Evolutionary conservation across 2,888 invertebrate species (phyloP), one percentile per base, ranked within the genome.

Genomic region (Patella pellucida): DNA sequence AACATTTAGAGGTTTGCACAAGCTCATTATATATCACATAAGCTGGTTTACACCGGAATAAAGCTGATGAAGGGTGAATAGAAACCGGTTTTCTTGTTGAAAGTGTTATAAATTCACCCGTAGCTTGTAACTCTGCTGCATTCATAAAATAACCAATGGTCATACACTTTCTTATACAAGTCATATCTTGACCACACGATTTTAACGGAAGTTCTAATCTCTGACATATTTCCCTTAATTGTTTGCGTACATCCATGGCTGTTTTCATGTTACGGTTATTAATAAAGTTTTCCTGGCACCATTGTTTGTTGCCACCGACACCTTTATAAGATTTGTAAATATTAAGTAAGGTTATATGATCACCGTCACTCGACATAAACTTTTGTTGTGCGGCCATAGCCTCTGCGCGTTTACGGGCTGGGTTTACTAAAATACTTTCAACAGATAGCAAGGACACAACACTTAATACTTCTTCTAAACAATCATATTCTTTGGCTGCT

Each of bases 281-380:
- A 72, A 98, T 92, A 89, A 94, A 97, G 91, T 98, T 96, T 83
- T 97, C 96, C 88, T 94, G 94, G 89, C 97, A 97, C 96, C 97
- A 97, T 90, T 93, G 92, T 93, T 91, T 91, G 79, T 91, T 91
- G 52, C 94, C 93, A 4, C 94, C 93, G 0, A 94, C 93, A 87
- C 94, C 94, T 84, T 93, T 93, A 91, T 94, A 98, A 5, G 94
- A 95, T 86, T 94, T 94, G 90, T 94, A 98, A 56, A 98, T 95
- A 90, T 97, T 99, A 16, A 99, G 92, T 74, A 97, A 92, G 1
- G 96, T 97, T 68, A 98, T 92, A 89, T 97, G 97, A 91, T 99
- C 99, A 15, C 99, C 98, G 82, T 95, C 94, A 27, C 94, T 93
- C 0, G 97, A 95, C 76, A 94, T 91, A 90, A 98, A 98, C 91